Evolutionary conservation across 2,888 invertebrate genomes (phyloP), one percentile per base, ranked within the genome.

Genomic region (Mythimna loreyi): DNA sequence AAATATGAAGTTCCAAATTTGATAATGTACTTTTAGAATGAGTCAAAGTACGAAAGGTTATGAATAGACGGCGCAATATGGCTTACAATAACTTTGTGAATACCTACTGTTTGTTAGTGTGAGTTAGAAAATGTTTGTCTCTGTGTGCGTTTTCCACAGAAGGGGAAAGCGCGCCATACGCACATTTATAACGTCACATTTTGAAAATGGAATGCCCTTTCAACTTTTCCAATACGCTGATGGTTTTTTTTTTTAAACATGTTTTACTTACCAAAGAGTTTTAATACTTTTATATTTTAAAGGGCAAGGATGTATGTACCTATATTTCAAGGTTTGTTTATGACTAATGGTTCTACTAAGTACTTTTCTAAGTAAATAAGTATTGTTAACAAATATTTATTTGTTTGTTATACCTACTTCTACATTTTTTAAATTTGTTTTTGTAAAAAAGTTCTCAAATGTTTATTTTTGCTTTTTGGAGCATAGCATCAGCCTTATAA

Each of bases 191-290:
- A 85, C 88, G 87, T 86, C 86, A 89, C 89, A 89, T 89, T 93
- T 93, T 88, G 87, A 92, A 93, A 94, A 92, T 91, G 90, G 92
- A 93, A 92, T 90, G 89, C 90, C 88, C 78, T 89, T 92, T 92
- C 89, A 90, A 90, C 89, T 91, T 92, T 92, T 92, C 86, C 89
- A 91, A 90, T 89, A 90, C 89, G 87, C 81, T 86, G 86, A 91
- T 75, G 59, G 69, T 61, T 45, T 80, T 71, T 77, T 71, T 70
- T 65, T 55, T 62, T 62, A 80, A 70, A 63, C 64, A 69, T 55
- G 53, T 33, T 36, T 58, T 50, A 55, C 56, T 70, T 36, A 47
- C n/a, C 23, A 72, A 68, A 70, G 66, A 69, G 68, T 75, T 68
- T 67, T 11, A 66, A 66, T 64, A 55, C 58, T 69, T 52, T 73